phyloP scores from a whole-genome alignment of 1,140 invertebrate species.

The Diabrotica undecimpunctata region DNA sequence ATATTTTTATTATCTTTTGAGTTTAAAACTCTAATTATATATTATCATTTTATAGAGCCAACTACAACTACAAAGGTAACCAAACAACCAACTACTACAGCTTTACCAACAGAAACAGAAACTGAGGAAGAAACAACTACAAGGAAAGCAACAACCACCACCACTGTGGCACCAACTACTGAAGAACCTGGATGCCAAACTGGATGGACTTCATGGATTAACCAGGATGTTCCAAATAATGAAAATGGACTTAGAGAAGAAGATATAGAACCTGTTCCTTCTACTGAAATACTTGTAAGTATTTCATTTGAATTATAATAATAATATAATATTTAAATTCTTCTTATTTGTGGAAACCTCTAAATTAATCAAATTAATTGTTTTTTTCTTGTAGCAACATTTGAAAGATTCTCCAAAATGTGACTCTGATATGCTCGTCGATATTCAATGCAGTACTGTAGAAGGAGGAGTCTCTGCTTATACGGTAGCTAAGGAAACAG shows the following conservation, averaged over 20 bases:
- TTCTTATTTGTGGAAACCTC: no score
- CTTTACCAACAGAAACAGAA: no score
- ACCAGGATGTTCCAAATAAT: constrained; percentile 54
- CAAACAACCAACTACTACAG: no score
- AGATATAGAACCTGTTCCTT: constrained; percentile 63
- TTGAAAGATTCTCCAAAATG: constrained; percentile 54
- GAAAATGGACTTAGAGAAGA: constrained; percentile 40
- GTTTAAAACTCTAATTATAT: constrained; percentile 66
- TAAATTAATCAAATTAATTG: constrained; percentile 72
- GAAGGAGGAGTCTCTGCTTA: no score
- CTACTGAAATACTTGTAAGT: constrained; percentile 51
- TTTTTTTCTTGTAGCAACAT: constrained; percentile 44
- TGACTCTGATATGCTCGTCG: constrained; percentile 56
- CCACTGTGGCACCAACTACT: no score
- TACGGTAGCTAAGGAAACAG: constrained; percentile 61
- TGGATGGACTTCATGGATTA: constrained; percentile 77
- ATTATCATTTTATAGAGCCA: no score
- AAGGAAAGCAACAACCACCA: constrained; percentile 51
- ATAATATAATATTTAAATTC: no score
- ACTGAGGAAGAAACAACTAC: no score
- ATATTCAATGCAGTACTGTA: constrained; percentile 71
- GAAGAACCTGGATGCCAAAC: constrained; percentile 52
- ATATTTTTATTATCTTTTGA: constrained; percentile 77
- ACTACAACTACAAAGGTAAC: no score
- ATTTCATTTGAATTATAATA: constrained; percentile 44